Percentiles rank a stretch among this genome's conserved stretches.
Conservation (phyloP, 2,113 vertebrate species). For the Orycteropus afer region DNA sequence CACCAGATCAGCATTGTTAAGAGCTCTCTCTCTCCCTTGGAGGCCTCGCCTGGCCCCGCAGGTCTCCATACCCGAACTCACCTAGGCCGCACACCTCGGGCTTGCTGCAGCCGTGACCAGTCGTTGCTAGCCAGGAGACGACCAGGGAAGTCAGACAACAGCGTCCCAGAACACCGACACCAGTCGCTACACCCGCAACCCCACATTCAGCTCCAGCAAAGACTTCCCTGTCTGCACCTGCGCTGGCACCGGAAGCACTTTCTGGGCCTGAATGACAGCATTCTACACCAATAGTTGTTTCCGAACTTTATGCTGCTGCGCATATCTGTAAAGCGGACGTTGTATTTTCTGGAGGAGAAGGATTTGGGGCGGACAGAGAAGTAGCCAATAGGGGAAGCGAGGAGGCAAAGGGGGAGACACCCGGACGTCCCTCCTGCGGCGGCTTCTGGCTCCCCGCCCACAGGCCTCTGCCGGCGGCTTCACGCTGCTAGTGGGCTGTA, state of each 20-base stretch:
- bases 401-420: not conserved
- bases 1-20: not conserved
- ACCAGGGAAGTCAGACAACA: too few relatives aligned
- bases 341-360: not conserved
- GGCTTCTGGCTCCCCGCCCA: accelerated
- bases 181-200: accelerated
- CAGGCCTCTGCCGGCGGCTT: accelerated
- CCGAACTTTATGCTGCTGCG: not conserved
- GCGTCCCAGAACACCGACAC: accelerated
- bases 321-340: not conserved
- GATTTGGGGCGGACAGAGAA: not conserved
- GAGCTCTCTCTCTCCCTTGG: not conserved
- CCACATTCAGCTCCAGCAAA: accelerated
- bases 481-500: accelerated
- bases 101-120: not conserved
- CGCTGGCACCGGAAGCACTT: slow-evolving; percentile 61
- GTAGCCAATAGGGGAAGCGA: slow-evolving; percentile 61
- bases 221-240: not conserved
- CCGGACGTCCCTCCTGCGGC: accelerated
- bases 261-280: slow-evolving; percentile 17
- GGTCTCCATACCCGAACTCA: slow-evolving; percentile 16
- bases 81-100: slow-evolving; percentile 40
- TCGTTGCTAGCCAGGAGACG: not conserved
- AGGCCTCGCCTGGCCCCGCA: not conserved
- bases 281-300: slow-evolving; percentile 24